phyloP scores from a whole-genome alignment of 2,113 vertebrate species.

The Panthera tigris region DNA sequence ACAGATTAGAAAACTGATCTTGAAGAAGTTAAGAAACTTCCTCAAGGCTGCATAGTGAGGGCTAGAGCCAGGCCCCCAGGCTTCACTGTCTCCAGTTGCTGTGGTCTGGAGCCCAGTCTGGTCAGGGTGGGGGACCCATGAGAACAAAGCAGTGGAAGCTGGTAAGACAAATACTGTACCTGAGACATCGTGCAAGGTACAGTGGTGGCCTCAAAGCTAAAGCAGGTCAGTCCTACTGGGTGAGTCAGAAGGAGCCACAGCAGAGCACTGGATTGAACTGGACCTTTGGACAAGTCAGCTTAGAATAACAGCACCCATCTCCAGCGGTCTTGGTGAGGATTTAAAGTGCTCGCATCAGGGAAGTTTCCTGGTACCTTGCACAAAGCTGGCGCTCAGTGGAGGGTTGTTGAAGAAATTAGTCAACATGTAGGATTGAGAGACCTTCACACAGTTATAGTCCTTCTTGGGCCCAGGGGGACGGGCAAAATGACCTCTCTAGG shows the following conservation, averaged over 20 bases:
- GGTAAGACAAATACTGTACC: not conserved
- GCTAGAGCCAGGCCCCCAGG: not conserved
- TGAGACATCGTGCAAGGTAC: not conserved
- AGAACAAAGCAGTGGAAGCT: not conserved
- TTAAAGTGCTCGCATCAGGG: not conserved
- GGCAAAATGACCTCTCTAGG: not conserved
- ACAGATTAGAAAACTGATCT: conserved; percentile 15
- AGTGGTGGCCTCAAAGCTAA: not conserved
- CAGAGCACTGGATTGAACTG: not conserved
- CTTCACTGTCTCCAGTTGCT: not conserved
- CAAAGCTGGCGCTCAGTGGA: not conserved
- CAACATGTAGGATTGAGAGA: not conserved
- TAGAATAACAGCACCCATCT: not conserved
- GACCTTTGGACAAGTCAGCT: not conserved
- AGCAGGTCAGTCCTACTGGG: not conserved
- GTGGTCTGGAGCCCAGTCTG: not conserved
- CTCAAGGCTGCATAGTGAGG: not conserved
- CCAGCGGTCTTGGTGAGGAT: not conserved
- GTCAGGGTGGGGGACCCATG: not conserved
- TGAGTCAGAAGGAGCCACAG: not conserved
- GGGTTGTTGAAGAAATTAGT: not conserved
- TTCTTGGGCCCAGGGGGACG: not conserved
- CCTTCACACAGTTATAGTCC: not conserved
- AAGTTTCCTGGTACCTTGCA: not conserved
- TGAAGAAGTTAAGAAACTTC: conserved; percentile 9